A percentile compares a stretch with the other conserved stretches of the same genome.
phyloP scores from a whole-genome alignment of 2,113 vertebrate genomes.

The Nymphicus hollandicus region DNA sequence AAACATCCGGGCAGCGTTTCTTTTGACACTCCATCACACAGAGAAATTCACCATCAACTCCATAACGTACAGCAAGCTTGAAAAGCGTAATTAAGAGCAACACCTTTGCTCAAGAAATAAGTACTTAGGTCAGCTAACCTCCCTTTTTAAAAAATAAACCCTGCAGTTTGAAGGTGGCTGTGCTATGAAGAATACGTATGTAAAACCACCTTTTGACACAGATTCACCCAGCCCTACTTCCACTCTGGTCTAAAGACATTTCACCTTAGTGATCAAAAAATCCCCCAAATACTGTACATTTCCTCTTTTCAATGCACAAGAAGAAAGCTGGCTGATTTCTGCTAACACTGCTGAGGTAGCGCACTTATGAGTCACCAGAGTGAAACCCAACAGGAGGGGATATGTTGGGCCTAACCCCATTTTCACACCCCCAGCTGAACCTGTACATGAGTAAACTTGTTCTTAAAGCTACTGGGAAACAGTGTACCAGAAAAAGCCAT shows the following conservation, averaged over 20 bases:
- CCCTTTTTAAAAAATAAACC: not conserved
- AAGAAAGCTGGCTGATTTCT: not conserved
- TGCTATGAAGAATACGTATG: not conserved
- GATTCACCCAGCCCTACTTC: not conserved
- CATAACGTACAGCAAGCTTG: not conserved
- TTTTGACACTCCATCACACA: not conserved
- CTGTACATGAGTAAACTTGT: rapidly evolving
- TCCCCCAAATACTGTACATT: rapidly evolving
- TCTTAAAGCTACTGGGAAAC: not conserved
- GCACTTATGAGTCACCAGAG: constrained; percentile 3
- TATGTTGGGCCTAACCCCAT: not conserved
- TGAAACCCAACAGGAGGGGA: not conserved
- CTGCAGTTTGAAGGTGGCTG: not conserved
- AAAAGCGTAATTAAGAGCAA: not conserved
- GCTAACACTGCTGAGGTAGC: not conserved
- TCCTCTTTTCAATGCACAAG: not conserved
- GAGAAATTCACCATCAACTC: not conserved
- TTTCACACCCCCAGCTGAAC: not conserved
- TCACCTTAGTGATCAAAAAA: not conserved
- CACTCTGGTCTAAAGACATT: not conserved
- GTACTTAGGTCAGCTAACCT: not conserved
- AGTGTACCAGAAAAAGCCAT: not conserved
- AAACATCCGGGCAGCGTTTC: not conserved
- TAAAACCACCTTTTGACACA: not conserved
- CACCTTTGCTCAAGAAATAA: not conserved